Evolutionary conservation across 2,888 invertebrate genomes (phyloP).

Genomic region (Cheiracanthium punctorium): DNA sequence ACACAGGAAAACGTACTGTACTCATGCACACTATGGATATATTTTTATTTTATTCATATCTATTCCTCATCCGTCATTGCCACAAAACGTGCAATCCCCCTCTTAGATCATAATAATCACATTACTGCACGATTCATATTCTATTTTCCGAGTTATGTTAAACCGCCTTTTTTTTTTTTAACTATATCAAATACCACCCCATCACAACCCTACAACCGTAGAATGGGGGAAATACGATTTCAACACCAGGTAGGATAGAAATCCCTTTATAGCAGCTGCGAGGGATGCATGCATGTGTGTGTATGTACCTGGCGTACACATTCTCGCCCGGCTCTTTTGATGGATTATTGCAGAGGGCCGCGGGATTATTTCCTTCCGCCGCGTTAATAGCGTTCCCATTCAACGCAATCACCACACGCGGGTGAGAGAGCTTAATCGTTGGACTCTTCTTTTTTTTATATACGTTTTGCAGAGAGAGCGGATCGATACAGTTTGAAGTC

Average conservation of each 20-base stretch:
- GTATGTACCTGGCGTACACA: background rate
- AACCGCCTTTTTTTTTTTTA: background rate
- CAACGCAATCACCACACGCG: slow-evolving; percentile 56
- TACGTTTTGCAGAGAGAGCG: no score
- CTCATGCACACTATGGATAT: no score
- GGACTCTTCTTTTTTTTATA: background rate
- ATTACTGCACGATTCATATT: background rate
- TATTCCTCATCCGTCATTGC: background rate
- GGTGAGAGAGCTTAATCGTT: slow-evolving; percentile 58
- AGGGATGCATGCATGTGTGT: background rate
- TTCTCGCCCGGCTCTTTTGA: slow-evolving; percentile 37
- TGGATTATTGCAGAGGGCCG: slow-evolving; percentile 46
- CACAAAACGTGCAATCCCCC: background rate
- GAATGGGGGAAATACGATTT: background rate
- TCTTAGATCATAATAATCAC: background rate
- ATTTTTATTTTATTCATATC: no score
- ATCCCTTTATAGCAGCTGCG: background rate
- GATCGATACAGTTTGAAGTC: slow-evolving; percentile 58
- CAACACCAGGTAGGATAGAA: background rate
- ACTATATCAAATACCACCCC: background rate
- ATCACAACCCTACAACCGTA: background rate
- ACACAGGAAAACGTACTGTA: no score
- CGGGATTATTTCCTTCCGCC: slow-evolving; percentile 63
- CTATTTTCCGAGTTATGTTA: background rate
- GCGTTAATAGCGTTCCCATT: slow-evolving; percentile 52